phyloP scores from a whole-genome alignment of 2,113 vertebrate genomes.

The Sceloporus tristichus region DNA sequence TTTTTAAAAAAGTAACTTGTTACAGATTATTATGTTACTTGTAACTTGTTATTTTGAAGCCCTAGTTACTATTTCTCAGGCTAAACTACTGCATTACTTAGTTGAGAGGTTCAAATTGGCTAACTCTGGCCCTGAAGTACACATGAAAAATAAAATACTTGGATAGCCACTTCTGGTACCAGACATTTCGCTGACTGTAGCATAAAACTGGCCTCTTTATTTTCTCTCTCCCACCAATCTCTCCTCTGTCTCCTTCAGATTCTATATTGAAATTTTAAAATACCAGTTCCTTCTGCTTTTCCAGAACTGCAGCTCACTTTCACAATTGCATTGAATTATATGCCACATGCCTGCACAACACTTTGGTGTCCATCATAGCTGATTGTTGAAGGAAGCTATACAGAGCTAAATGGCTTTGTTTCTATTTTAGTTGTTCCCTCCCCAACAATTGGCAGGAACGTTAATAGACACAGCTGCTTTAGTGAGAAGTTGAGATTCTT shows the following conservation, averaged over 20 bases:
- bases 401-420: slow-evolving; percentile 18
- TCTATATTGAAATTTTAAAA: not conserved
- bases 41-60: not conserved
- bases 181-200: not conserved
- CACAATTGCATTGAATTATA: slow-evolving; percentile 13
- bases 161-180: not conserved
- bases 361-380: not conserved
- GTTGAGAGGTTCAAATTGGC: not conserved
- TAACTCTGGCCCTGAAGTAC: not conserved
- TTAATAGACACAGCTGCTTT: slow-evolving; percentile 29
- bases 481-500: not conserved
- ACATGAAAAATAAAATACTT: not conserved
- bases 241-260: not conserved
- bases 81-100: not conserved
- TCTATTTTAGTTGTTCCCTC: slow-evolving; percentile 35
- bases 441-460: slow-evolving; percentile 21
- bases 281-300: not conserved
- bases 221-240: not conserved
- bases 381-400: not conserved
- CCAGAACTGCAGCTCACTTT: fast-evolving
- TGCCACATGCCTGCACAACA: not conserved
- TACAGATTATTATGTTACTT: no score
- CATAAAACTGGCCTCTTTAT: not conserved
- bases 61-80: not conserved
- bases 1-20: no score